These are phyloP conservation scores for Diceros bicornis DNA, from an alignment of 2,797 vertebrate genomes.

Conservation along the genomic window DNA sequence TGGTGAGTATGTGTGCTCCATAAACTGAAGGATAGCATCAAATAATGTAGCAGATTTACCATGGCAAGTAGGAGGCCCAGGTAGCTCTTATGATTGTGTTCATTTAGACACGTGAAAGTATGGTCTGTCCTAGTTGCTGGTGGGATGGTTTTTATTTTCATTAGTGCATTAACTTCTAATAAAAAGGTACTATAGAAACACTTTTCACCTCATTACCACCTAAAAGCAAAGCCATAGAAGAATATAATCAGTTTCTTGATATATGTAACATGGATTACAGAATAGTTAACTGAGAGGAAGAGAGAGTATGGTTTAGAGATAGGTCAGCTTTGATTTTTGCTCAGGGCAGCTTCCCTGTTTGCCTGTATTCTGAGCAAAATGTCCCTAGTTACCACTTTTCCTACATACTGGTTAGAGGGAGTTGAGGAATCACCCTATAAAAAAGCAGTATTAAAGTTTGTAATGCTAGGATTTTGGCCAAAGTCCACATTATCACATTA, in stretches of 20 bases:
- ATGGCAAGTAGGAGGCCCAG: neutral
- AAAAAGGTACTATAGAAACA: neutral
- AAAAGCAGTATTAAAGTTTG: neutral
- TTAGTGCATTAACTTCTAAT: neutral
- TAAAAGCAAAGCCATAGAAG: conserved; percentile 18
- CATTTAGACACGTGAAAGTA: neutral
- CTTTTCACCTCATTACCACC: neutral
- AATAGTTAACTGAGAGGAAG: conserved; percentile 19
- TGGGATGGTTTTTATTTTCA: conserved; percentile 11
- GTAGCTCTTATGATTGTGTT: neutral
- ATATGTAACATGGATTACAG: neutral
- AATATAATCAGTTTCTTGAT: neutral
- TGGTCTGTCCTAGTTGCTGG: neutral
- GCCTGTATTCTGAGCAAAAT: conserved; percentile 44
- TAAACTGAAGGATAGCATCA: neutral
- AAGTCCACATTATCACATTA: neutral
- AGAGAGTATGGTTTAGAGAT: neutral
- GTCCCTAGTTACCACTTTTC: neutral
- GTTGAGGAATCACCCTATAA: neutral
- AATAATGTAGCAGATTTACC: neutral
- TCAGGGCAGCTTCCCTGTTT: neutral
- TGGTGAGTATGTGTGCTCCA: conserved; percentile 85
- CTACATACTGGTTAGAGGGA: conserved; percentile 22
- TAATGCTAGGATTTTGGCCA: neutral
- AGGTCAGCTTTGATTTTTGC: conserved; percentile 14